Evolutionary conservation across 2,113 vertebrate genomes (phyloP).

Genomic region (Prinia subflava): DNA sequence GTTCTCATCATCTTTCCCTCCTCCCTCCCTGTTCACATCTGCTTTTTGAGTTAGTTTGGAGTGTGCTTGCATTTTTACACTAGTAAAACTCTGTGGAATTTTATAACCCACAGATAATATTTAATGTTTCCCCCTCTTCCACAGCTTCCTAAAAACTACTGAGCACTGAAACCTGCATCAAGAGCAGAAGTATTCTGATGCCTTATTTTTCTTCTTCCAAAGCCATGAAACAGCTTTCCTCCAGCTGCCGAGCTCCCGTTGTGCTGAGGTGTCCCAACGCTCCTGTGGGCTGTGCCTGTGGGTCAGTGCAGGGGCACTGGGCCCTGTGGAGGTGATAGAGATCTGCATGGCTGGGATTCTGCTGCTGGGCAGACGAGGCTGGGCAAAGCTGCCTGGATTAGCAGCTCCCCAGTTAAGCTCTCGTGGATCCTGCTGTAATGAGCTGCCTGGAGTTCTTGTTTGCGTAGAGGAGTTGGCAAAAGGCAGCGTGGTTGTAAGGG

Average conservation of each 20-base stretch:
- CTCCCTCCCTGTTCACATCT: background rate
- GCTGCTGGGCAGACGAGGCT: background rate
- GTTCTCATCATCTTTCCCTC: background rate
- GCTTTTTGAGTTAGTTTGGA: conserved; percentile 31
- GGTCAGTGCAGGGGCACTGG: background rate
- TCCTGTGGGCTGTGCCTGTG: background rate
- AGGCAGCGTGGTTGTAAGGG: background rate
- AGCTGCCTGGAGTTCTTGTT: background rate
- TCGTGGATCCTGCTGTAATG: background rate
- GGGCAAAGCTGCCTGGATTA: background rate
- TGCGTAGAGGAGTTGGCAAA: background rate
- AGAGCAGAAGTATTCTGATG: background rate
- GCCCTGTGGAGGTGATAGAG: background rate
- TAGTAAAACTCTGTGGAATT: background rate
- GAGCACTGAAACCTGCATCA: background rate
- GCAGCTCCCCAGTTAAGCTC: background rate
- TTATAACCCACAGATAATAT: conserved; percentile 8
- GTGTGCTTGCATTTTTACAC: background rate
- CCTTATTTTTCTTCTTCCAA: background rate
- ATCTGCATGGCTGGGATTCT: background rate
- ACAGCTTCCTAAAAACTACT: background rate
- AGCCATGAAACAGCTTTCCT: background rate
- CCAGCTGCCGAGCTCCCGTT: background rate
- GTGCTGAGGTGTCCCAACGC: background rate
- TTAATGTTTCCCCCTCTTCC: background rate